These are phyloP conservation scores for Poeciliopsis turneri DNA, from an alignment of 2,797 vertebrate species.

Conservation along the genomic window DNA sequence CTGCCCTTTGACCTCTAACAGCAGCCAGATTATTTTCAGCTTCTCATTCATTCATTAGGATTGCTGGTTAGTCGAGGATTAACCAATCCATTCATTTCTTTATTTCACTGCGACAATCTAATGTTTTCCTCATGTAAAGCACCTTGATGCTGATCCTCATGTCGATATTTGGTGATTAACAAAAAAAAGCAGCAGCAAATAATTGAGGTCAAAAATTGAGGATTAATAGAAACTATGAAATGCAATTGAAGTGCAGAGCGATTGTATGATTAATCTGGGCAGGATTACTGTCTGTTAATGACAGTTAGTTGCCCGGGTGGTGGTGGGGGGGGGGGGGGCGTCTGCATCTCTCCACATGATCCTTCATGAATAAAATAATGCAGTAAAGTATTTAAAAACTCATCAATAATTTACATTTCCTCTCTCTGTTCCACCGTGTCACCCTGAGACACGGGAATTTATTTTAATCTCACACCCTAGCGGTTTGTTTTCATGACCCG, in stretches of 20 bases:
- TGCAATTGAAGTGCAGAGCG: not conserved
- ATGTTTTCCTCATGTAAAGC: not conserved
- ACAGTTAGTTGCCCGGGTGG: not conserved
- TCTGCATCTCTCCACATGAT: constrained; percentile 1
- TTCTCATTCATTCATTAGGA: not conserved
- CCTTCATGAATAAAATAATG: constrained; percentile 28
- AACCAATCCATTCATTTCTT: not conserved
- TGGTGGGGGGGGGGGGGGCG: not conserved
- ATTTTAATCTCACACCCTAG: not conserved
- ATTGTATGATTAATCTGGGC: not conserved
- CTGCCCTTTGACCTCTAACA: not conserved
- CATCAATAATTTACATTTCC: constrained; percentile 42
- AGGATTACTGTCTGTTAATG: not conserved
- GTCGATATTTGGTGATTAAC: not conserved
- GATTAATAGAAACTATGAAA: not conserved
- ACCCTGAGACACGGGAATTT: not conserved
- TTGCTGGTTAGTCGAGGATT: not conserved
- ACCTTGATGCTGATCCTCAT: not conserved
- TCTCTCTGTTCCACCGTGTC: constrained; percentile 4
- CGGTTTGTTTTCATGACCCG: not conserved
- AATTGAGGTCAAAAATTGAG: not conserved
- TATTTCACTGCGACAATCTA: not conserved
- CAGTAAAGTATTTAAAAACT: constrained; percentile 38
- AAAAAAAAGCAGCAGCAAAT: not conserved
- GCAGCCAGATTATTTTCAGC: not conserved